phyloP scores from a whole-genome alignment of 2,797 vertebrate genomes.

The Poeciliopsis gracilis region DNA sequence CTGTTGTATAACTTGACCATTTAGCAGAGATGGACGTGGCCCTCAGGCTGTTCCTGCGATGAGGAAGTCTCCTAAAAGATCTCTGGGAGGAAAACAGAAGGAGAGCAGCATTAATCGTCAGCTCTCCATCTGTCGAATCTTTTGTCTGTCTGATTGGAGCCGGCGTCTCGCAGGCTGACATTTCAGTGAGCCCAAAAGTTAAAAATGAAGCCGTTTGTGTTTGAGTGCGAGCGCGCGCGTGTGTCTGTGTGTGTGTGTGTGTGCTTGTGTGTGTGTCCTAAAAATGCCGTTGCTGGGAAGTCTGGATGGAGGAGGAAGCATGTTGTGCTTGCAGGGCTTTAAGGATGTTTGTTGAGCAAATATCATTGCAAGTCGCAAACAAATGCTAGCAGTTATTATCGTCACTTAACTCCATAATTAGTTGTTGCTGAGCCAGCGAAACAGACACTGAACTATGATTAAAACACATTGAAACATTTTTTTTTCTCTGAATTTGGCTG shows the following conservation, averaged over 20 bases:
- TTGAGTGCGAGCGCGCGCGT: too few relatives aligned
- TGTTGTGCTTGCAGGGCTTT: conserved; percentile 21
- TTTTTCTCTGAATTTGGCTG: background rate
- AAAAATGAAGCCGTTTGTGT: conserved; percentile 57
- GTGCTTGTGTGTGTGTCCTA: background rate
- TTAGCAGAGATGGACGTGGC: background rate
- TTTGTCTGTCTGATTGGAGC: conserved; percentile 42
- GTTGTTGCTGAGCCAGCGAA: background rate
- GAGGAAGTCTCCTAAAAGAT: conserved; percentile 24
- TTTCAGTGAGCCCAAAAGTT: conserved; percentile 32
- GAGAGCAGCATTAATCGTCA: conserved; percentile 23
- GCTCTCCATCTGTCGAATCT: conserved; percentile 33
- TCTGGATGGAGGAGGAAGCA: conserved; percentile 9
- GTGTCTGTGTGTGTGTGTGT: background rate
- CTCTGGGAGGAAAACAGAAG: background rate
- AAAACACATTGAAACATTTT: background rate
- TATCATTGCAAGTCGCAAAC: conserved; percentile 8
- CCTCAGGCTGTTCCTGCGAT: background rate
- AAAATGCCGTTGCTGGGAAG: conserved; percentile 11
- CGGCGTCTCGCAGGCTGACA: conserved; percentile 47
- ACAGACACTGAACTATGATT: background rate
- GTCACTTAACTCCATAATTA: background rate
- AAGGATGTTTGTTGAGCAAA: conserved; percentile 1
- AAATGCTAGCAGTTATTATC: background rate
- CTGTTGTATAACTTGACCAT: conserved; percentile 6